These are phyloP conservation scores for Chloropsis hardwickii DNA, from an alignment of 2,113 vertebrate species.

Conservation along the genomic window DNA sequence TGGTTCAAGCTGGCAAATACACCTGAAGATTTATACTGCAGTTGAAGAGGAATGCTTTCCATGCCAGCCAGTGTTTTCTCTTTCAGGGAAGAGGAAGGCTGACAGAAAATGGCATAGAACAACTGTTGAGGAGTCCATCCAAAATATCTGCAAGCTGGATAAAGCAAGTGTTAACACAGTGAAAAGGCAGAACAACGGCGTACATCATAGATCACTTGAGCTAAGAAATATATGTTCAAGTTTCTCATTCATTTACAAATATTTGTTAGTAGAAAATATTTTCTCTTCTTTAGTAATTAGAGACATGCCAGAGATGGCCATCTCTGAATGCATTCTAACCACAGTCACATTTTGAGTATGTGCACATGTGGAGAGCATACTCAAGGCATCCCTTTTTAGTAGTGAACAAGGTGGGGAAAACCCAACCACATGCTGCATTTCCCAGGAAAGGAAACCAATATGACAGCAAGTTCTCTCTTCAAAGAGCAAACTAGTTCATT, in stretches of 20 bases:
- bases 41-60: background rate
- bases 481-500: background rate
- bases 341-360: background rate
- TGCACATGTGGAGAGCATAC: accelerated
- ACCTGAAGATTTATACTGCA: slow-evolving; percentile 29
- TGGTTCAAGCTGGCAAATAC: background rate
- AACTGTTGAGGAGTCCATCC: background rate
- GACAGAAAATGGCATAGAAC: background rate
- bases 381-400: background rate
- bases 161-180: background rate
- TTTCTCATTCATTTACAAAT: background rate
- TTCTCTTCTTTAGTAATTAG: background rate
- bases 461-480: background rate
- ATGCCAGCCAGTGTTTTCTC: background rate
- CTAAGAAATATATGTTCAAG: background rate
- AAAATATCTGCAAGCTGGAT: background rate
- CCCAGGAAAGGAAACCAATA: background rate
- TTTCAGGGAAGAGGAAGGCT: background rate
- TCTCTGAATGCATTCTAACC: background rate
- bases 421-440: background rate
- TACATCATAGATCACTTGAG: background rate
- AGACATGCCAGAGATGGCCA: background rate
- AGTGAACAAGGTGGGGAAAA: background rate
- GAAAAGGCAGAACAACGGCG: background rate
- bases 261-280: background rate